Evolutionary conservation across 2,888 invertebrate species (phyloP), one percentile per base, ranked within the genome.

Genomic region (Ypsolopha scabrella): DNA sequence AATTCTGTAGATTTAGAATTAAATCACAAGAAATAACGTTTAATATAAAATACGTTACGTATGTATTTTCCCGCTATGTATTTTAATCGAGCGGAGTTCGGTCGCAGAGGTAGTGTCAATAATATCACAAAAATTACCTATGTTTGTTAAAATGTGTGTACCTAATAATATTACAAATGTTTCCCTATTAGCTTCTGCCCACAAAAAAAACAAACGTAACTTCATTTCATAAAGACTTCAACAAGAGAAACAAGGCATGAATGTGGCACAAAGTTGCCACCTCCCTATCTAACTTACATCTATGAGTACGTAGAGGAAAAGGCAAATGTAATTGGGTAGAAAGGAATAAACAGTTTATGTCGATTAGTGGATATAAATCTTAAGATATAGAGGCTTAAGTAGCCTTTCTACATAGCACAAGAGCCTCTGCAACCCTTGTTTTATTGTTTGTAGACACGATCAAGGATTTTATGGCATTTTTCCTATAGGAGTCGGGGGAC

Each of bases 261-360:
- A 43, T 14, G 24, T n/a, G 43, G 34, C 8, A 33, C 34, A 14
- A n/a, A 48, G 48, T 39, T 39, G 11, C 39, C 11, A 9, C 9
- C 11, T 39, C 39, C 11, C 9, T 39, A n/a, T 11, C 10, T 39
- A 39, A 39, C 9, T n/a, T 39, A 39, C 10, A 39, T 11, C 11
- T n/a, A 39, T 39, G 11, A 39, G 39, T 9, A n/a, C 6, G 39
- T 39, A 39, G 10, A 24, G 39, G 39, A 39, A 6, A 39, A 39
- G 39, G 39, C 9, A n/a, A 9, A 48, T 48, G 48, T 48, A 46
- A 46, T 37, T 48, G 48, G 7, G 36, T 7, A 43, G 44, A 36
- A 38, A 11, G 48, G 34, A 14, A 48, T 38, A 48, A 48, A 48
- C 38, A 36, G 34, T 48, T 48, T 48, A 13, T 48, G 48, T 38